A percentile compares a stretch with the other conserved stretches of the same genome.
Conservation (phyloP, 2,797 vertebrate genomes). For the Lateolabrax maculatus region DNA sequence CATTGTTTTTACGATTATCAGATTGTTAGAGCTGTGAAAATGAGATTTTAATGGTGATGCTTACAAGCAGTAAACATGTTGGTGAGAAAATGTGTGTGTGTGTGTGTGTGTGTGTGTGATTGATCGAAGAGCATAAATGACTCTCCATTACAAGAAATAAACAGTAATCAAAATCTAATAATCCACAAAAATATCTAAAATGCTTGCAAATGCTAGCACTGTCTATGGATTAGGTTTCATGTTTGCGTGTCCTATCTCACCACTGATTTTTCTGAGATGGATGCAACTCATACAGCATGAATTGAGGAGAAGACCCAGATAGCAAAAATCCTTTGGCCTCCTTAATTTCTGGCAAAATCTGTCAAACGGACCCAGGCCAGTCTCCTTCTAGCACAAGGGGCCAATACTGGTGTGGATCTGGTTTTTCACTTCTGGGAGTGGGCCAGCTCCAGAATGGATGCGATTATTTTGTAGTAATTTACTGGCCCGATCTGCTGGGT, state of each 20-base stretch:
- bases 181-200: background rate
- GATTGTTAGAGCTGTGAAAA: constrained; percentile 50
- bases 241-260: constrained; percentile 4
- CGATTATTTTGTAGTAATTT: too few species aligned
- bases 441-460: too few species aligned
- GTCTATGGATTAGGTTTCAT: background rate
- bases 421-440: too few species aligned
- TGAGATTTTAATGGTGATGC: constrained; percentile 53
- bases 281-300: too few species aligned
- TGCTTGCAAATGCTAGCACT: background rate
- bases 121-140: constrained; percentile 18
- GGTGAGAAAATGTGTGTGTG: background rate
- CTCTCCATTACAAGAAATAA: constrained; percentile 20
- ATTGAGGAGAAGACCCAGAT: too few species aligned
- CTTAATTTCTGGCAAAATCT: too few species aligned
- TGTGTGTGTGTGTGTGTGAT: background rate
- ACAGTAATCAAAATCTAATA: constrained; percentile 9
- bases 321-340: too few species aligned
- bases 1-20: constrained; percentile 41
- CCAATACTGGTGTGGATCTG: too few species aligned
- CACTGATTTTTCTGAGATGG: constrained; percentile 11
- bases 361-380: too few species aligned
- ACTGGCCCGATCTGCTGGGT: too few species aligned
- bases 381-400: too few species aligned
- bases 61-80: constrained; percentile 50